Percentiles rank a stretch among this genome's conserved stretches.
These are phyloP conservation scores for Himalopsyche kuldschensis DNA, from an alignment of 2,888 invertebrate species.

Conservation along the genomic window DNA sequence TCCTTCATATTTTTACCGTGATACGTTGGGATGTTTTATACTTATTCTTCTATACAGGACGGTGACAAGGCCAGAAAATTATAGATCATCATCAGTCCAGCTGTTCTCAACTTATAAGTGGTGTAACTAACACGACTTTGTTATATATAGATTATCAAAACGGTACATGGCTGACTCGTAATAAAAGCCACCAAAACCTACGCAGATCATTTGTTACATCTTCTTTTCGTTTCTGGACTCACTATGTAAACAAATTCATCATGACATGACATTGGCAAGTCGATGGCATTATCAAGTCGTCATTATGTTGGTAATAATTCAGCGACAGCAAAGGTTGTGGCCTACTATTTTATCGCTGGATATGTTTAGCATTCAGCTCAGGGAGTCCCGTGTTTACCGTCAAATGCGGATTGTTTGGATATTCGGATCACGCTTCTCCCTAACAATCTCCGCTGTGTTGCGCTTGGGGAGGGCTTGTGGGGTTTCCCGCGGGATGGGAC, in stretches of 20 bases:
- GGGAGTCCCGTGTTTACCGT: constrained; percentile 30
- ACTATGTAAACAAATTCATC: neutral
- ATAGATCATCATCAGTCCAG: too few relatives aligned
- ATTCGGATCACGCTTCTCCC: constrained; percentile 27
- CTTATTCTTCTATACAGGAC: too few relatives aligned
- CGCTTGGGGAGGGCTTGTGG: constrained; percentile 8
- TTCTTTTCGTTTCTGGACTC: too few relatives aligned
- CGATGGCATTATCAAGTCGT: neutral
- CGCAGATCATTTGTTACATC: too few relatives aligned
- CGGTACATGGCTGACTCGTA: too few relatives aligned
- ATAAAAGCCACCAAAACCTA: too few relatives aligned
- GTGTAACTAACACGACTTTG: too few relatives aligned
- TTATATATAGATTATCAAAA: too few relatives aligned
- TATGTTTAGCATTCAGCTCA: constrained; percentile 30
- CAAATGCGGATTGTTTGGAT: constrained; percentile 29
- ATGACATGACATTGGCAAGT: neutral
- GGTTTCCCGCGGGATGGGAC: neutral
- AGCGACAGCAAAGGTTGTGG: neutral
- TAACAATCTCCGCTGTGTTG: constrained; percentile 33
- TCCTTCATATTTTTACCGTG: too few relatives aligned
- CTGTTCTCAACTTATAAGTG: too few relatives aligned
- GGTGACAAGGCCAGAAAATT: too few relatives aligned
- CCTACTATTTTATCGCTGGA: neutral
- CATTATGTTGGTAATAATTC: neutral
- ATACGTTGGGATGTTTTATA: too few relatives aligned